Conservation (phyloP, 2,113 vertebrate genomes). For the Pteruthius melanotis region DNA sequence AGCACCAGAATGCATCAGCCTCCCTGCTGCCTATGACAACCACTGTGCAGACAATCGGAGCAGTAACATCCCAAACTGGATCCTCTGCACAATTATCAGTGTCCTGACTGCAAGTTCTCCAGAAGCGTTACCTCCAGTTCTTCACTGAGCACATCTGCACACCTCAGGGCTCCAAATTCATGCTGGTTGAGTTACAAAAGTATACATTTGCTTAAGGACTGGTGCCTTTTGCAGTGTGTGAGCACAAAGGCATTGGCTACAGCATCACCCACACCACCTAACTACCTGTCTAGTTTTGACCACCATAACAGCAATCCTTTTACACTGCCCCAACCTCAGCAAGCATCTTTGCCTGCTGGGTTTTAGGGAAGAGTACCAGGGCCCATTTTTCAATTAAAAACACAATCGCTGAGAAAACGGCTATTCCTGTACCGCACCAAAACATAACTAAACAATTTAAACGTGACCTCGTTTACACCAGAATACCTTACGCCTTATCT, state of each 20-base stretch:
- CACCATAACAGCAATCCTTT: neutral
- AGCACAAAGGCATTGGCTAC: neutral
- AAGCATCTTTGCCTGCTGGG: fast-evolving
- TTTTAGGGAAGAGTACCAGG: too few relatives aligned
- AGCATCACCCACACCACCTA: fast-evolving
- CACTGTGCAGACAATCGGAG: fast-evolving
- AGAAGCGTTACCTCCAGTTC: neutral
- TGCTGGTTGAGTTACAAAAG: fast-evolving
- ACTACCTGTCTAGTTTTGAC: fast-evolving
- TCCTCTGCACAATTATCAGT: too few relatives aligned
- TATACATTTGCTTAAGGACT: fast-evolving
- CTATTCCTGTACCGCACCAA: neutral
- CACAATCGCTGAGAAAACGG: fast-evolving
- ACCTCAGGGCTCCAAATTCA: neutral
- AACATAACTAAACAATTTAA: neutral
- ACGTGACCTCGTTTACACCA: fast-evolving
- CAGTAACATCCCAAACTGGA: neutral
- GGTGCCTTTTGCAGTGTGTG: fast-evolving
- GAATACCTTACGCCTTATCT: fast-evolving
- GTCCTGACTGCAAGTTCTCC: fast-evolving
- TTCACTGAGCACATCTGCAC: fast-evolving
- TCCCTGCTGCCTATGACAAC: neutral
- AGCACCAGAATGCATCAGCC: neutral
- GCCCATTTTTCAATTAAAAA: neutral
- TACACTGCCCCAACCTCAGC: neutral